phyloP scores from a whole-genome alignment of 2,113 vertebrate genomes.

The Vicugna pacos region DNA sequence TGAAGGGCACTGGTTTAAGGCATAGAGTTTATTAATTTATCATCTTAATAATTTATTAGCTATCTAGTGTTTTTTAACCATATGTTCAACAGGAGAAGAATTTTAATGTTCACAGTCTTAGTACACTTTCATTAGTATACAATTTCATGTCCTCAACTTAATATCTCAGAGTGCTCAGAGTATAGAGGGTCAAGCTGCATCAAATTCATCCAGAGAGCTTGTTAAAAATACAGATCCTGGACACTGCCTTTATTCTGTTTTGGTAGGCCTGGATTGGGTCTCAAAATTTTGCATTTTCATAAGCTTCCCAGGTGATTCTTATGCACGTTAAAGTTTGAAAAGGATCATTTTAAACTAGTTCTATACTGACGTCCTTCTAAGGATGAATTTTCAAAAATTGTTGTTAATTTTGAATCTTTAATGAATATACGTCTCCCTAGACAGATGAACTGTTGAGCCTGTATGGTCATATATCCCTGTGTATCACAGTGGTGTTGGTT shows the following conservation, averaged over 20 bases:
- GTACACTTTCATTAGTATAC: neutral
- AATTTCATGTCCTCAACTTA: neutral
- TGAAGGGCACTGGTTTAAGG: neutral
- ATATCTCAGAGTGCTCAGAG: neutral
- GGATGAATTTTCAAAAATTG: neutral
- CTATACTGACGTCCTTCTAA: neutral
- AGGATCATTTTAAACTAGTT: neutral
- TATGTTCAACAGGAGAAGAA: neutral
- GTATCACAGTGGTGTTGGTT: neutral
- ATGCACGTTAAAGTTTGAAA: neutral
- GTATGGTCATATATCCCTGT: neutral
- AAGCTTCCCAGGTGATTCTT: neutral
- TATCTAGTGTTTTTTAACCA: neutral
- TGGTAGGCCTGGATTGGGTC: neutral
- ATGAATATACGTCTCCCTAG: neutral
- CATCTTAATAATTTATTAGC: slow-evolving; percentile 1
- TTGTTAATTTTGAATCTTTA: neutral
- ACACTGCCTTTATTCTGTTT: neutral
- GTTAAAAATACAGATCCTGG: neutral
- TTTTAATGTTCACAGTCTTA: neutral
- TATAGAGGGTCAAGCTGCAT: neutral
- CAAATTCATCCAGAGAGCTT: neutral
- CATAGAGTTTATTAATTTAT: neutral
- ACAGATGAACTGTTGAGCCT: neutral
- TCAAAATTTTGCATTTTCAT: neutral